These are phyloP conservation scores for Athene noctua DNA, from an alignment of 2,113 vertebrate genomes.

Conservation along the genomic window DNA sequence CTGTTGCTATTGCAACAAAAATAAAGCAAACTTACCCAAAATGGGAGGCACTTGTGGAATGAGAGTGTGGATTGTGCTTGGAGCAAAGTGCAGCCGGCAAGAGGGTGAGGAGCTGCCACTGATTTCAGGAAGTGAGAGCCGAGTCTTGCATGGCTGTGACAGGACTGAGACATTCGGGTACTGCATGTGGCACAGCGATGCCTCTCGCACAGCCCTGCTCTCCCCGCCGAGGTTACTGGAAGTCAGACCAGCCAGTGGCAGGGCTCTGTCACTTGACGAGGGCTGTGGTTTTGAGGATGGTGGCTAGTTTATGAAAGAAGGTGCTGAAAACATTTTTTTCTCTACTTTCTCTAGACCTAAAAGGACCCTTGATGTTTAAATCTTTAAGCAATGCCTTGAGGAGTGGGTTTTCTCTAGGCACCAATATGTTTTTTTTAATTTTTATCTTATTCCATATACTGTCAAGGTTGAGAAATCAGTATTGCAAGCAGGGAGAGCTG, in stretches of 20 bases:
- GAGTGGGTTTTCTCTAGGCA: not conserved
- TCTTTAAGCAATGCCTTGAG: not conserved
- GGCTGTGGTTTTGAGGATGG: not conserved
- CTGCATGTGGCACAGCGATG: fast-evolving
- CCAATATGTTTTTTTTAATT: fast-evolving
- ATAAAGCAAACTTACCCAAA: not conserved
- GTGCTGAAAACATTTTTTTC: not conserved
- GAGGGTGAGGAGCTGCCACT: not conserved
- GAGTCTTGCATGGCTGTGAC: not conserved
- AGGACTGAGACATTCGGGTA: not conserved
- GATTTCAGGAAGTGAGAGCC: not conserved
- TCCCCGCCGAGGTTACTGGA: fast-evolving
- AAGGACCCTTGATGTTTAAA: not conserved
- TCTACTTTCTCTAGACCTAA: not conserved
- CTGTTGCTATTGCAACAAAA: not conserved
- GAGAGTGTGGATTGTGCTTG: fast-evolving
- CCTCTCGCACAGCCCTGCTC: not conserved
- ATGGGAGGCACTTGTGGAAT: not conserved
- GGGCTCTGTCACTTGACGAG: not conserved
- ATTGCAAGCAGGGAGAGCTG: not conserved
- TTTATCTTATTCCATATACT: not conserved
- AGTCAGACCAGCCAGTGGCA: not conserved
- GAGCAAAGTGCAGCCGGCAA: not conserved
- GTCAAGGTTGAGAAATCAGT: not conserved
- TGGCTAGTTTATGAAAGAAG: not conserved